Conservation (phyloP, 2,888 invertebrate genomes). For the Mantis religiosa region DNA sequence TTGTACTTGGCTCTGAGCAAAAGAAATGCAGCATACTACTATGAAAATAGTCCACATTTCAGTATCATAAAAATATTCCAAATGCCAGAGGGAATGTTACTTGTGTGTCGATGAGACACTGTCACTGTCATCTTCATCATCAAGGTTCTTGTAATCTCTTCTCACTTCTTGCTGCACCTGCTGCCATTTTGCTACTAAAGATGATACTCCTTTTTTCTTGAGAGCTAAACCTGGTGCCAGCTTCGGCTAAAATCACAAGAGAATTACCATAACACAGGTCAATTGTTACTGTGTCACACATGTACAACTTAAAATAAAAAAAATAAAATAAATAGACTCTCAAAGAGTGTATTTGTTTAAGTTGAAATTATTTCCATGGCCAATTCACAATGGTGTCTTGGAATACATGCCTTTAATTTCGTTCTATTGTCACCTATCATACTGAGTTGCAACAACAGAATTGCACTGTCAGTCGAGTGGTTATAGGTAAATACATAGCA, state of each 20-base stretch:
- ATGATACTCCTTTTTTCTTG: conserved; percentile 66
- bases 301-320: too few species aligned
- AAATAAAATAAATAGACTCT: too few species aligned
- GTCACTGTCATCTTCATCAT: conserved; percentile 18
- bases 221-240: conserved; percentile 55
- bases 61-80: neutral
- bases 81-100: neutral
- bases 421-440: too few species aligned
- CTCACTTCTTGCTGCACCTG: conserved; percentile 55
- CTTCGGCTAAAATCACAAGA: conserved; percentile 48
- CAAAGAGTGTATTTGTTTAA: too few species aligned
- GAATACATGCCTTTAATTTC: too few species aligned
- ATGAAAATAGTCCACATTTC: neutral
- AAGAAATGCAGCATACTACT: neutral
- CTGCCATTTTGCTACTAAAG: conserved; percentile 69
- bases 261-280: too few species aligned
- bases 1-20: neutral
- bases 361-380: too few species aligned
- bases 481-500: too few species aligned
- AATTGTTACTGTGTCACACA: too few species aligned
- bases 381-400: too few species aligned
- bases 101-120: conserved; percentile 23
- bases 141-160: conserved; percentile 24
- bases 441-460: too few species aligned
- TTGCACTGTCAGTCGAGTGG: too few species aligned